Conservation (phyloP, 2,888 invertebrate species). For the Acronicta aceris region DNA sequence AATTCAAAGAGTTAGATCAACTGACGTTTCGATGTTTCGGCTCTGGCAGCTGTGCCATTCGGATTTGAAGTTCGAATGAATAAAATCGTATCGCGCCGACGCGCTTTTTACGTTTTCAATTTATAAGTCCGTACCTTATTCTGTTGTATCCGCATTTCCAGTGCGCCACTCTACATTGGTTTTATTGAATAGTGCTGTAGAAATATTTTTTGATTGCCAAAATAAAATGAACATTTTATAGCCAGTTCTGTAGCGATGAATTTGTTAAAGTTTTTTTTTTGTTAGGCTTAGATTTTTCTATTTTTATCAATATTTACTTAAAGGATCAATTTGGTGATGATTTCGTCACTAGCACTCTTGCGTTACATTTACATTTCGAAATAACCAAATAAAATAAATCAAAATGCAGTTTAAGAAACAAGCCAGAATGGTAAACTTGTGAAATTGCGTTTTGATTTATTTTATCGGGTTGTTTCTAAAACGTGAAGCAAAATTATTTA, state of each 20-base stretch:
- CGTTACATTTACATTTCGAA: no score
- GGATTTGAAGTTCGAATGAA: conserved; percentile 52
- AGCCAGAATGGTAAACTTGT: no score
- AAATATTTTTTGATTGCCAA: conserved; percentile 10
- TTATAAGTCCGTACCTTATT: conserved; percentile 45
- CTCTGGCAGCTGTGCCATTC: conserved; percentile 13
- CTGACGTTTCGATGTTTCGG: conserved; percentile 49
- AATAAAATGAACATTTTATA: not conserved
- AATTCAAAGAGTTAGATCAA: conserved; percentile 47
- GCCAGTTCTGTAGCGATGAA: not conserved
- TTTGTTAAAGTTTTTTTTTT: not conserved
- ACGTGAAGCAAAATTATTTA: no score
- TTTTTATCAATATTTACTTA: not conserved
- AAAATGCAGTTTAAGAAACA: no score
- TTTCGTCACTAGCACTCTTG: no score
- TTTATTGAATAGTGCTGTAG: conserved; percentile 27
- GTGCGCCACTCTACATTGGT: conserved; percentile 28
- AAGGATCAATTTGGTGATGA: not conserved
- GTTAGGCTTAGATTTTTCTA: not conserved
- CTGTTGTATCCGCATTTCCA: conserved; percentile 34
- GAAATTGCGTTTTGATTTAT: no score
- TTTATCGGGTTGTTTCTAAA: no score
- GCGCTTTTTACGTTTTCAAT: conserved; percentile 43
- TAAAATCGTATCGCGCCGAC: conserved; percentile 30
- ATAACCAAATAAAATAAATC: no score